phyloP scores from a whole-genome alignment of 2,888 invertebrate genomes.

The Eupithecia abbreviata region DNA sequence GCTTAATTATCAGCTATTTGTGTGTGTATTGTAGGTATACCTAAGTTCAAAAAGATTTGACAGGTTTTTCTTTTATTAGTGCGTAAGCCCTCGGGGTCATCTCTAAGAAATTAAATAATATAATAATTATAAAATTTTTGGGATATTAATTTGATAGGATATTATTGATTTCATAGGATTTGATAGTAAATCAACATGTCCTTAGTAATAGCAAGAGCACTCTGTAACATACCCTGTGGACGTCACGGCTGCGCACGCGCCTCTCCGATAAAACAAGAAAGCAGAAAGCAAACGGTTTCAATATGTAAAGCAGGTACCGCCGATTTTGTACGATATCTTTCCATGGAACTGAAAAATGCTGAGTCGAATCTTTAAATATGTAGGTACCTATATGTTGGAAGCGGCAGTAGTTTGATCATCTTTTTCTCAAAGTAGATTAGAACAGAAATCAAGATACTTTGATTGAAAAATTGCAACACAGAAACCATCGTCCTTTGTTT shows the following conservation, averaged over 20 bases:
- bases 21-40: no score
- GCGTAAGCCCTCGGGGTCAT: no score
- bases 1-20: no score
- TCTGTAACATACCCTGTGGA: constrained; percentile 16
- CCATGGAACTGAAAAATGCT: neutral
- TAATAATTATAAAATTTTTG: no score
- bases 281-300: constrained; percentile 43
- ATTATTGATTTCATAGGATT: neutral
- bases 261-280: constrained; percentile 40
- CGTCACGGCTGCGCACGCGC: constrained; percentile 37
- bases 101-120: no score
- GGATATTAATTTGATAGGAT: no score
- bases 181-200: neutral
- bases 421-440: neutral
- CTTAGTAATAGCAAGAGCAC: constrained; percentile 7
- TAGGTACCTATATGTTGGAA: neutral
- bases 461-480: neutral
- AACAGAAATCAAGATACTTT: neutral
- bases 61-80: no score
- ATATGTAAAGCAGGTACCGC: constrained; percentile 35
- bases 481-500: neutral
- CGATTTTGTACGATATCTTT: constrained; percentile 14
- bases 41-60: no score
- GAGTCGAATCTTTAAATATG: neutral
- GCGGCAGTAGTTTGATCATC: neutral